Percentiles rank a stretch among this genome's conserved stretches.
Evolutionary conservation across 2,113 vertebrate genomes (phyloP).

Genomic region (Catharus minimus): DNA sequence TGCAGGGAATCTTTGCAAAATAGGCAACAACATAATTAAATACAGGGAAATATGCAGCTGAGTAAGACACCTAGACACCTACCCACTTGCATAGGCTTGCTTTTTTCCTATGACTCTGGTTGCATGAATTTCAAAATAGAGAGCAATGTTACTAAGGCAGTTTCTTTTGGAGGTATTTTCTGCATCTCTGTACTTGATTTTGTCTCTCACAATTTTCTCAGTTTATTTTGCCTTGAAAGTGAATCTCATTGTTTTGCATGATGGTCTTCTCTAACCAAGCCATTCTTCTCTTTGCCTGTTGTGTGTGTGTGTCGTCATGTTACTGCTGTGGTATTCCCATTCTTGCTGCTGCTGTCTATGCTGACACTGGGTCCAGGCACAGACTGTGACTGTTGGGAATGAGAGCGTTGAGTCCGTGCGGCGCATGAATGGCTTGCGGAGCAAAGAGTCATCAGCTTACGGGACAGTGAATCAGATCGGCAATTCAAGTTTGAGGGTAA

Average conservation of each 20-base stretch:
- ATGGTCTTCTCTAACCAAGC: conserved; percentile 33
- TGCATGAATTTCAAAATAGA: background rate
- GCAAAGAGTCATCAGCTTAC: conserved; percentile 64
- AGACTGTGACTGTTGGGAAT: conserved; percentile 66
- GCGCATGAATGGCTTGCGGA: conserved; percentile 70
- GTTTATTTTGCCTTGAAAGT: conserved; percentile 33
- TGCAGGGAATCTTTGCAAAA: background rate
- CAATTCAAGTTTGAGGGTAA: conserved; percentile 74
- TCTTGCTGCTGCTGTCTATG: conserved; percentile 63
- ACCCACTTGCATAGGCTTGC: background rate
- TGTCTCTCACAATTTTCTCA: background rate
- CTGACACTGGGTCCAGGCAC: conserved; percentile 68
- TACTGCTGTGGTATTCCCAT: conserved; percentile 45
- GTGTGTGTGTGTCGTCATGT: background rate
- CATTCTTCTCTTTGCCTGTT: conserved; percentile 66
- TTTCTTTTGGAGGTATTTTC: background rate
- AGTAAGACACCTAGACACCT: background rate
- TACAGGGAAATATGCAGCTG: background rate
- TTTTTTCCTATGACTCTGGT: background rate
- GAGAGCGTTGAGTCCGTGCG: conserved; percentile 59
- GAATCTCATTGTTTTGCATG: background rate
- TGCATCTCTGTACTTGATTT: background rate
- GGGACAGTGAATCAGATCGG: conserved; percentile 72
- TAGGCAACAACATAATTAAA: background rate
- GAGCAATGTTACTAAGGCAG: background rate